phyloP scores from a whole-genome alignment of 2,888 invertebrate genomes.

The Scaptomyza polygonia region DNA sequence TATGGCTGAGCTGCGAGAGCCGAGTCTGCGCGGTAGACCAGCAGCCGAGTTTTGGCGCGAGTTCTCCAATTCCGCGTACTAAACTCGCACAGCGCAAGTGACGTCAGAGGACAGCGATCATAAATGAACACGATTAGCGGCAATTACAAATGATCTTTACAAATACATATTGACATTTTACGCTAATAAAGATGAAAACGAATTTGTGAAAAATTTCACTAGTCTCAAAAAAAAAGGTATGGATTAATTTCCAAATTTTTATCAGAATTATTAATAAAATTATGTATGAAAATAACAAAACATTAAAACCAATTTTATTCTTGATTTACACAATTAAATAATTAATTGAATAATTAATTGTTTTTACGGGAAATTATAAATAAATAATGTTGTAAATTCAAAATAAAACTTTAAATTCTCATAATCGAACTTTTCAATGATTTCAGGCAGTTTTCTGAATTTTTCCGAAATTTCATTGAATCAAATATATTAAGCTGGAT shows the following conservation, averaged over 20 bases:
- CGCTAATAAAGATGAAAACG: slow-evolving; percentile 7
- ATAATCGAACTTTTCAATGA: too few species aligned
- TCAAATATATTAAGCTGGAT: too few species aligned
- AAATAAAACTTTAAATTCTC: not conserved
- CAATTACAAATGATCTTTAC: slow-evolving; percentile 41
- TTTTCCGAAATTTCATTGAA: too few species aligned
- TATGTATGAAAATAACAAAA: too few species aligned
- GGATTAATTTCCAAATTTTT: not conserved
- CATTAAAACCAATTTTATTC: too few species aligned
- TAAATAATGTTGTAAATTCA: too few species aligned
- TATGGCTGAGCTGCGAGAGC: slow-evolving; percentile 75
- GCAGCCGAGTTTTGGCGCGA: slow-evolving; percentile 49
- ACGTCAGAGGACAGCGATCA: slow-evolving; percentile 36
- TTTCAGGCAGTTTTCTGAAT: too few species aligned
- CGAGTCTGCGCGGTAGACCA: slow-evolving; percentile 41
- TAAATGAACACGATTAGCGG: slow-evolving; percentile 41
- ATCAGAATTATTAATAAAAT: too few species aligned
- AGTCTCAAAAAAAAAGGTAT: not conserved
- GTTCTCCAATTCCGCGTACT: slow-evolving; percentile 31
- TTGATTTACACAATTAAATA: too few species aligned
- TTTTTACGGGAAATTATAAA: too few species aligned
- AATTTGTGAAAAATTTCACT: slow-evolving; percentile 3
- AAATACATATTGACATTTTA: slow-evolving; percentile 10
- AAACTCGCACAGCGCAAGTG: slow-evolving; percentile 24
- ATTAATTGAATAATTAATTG: too few species aligned